Percentiles rank a stretch among this genome's conserved stretches.
These are phyloP conservation scores for Idaea straminata DNA, from an alignment of 2,888 invertebrate genomes.

Conservation along the genomic window DNA sequence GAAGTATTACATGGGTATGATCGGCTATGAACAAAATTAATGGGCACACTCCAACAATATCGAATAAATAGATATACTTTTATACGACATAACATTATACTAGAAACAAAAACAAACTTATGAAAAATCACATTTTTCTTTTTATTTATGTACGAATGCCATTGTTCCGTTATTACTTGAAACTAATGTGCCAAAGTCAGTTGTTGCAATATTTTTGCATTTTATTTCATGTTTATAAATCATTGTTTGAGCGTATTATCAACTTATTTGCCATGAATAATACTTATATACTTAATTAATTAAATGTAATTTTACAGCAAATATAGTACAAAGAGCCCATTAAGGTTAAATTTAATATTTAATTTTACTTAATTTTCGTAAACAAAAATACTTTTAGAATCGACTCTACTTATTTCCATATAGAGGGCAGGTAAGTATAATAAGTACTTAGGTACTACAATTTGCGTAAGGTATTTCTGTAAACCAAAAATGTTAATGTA, in stretches of 20 bases:
- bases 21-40: constrained; percentile 51
- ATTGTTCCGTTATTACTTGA: constrained; percentile 30
- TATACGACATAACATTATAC: neutral
- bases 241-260: constrained; percentile 31
- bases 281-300: constrained; percentile 13
- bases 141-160: neutral
- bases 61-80: neutral
- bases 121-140: neutral
- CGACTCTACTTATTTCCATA: neutral
- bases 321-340: neutral
- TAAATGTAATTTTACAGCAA: constrained; percentile 8
- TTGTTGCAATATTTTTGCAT: constrained; percentile 57
- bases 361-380: neutral
- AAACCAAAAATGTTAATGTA: neutral
- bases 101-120: neutral
- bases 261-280: constrained; percentile 30
- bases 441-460: constrained; percentile 5
- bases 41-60: constrained; percentile 16
- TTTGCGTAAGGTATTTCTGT: neutral
- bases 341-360: neutral
- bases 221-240: constrained; percentile 24
- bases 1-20: constrained; percentile 39
- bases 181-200: constrained; percentile 66
- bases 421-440: neutral
- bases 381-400: neutral